phyloP scores from a whole-genome alignment of 1,140 invertebrate genomes.

The Drosophila littoralis region DNA sequence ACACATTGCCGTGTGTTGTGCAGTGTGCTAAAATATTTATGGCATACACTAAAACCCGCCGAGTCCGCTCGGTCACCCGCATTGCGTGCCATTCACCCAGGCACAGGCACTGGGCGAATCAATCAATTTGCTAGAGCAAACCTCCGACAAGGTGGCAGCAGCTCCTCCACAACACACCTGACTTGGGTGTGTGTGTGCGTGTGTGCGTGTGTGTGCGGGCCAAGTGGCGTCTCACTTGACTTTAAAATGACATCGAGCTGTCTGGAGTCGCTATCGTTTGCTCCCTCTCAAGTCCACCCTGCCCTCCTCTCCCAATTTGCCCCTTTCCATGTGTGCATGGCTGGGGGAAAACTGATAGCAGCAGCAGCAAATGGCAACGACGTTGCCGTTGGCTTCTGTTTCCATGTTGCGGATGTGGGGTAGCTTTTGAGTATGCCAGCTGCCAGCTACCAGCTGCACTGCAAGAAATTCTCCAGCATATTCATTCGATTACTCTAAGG shows the following conservation, averaged over 20 bases:
- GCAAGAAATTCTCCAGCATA: slow-evolving; percentile 2
- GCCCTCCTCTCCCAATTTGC: too few relatives aligned
- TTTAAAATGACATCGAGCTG: slow-evolving; percentile 64
- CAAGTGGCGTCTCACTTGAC: slow-evolving; percentile 66
- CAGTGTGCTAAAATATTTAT: slow-evolving; percentile 58
- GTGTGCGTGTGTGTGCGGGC: slow-evolving; percentile 10
- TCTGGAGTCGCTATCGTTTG: background rate
- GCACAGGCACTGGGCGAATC: slow-evolving; percentile 10
- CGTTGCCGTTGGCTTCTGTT: slow-evolving; percentile 17
- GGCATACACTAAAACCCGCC: slow-evolving; percentile 36
- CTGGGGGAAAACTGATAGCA: slow-evolving; percentile 45
- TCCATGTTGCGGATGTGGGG: slow-evolving; percentile 23
- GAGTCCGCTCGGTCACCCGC: slow-evolving; percentile 3
- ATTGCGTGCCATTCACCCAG: background rate
- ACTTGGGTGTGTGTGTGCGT: background rate
- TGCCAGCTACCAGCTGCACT: slow-evolving; percentile 20
- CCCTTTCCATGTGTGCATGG: slow-evolving; percentile 2
- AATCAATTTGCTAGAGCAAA: slow-evolving; percentile 33
- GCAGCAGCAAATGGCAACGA: slow-evolving; percentile 15
- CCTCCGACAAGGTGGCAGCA: slow-evolving; percentile 11
- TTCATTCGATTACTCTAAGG: background rate
- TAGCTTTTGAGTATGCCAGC: slow-evolving; percentile 17
- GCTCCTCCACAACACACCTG: slow-evolving; percentile 4
- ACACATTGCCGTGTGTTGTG: slow-evolving; percentile 10
- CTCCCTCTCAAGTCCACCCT: background rate